Evolutionary conservation across 1,140 invertebrate species (phyloP).

Genomic region (Ceratosolen solmsi): DNA sequence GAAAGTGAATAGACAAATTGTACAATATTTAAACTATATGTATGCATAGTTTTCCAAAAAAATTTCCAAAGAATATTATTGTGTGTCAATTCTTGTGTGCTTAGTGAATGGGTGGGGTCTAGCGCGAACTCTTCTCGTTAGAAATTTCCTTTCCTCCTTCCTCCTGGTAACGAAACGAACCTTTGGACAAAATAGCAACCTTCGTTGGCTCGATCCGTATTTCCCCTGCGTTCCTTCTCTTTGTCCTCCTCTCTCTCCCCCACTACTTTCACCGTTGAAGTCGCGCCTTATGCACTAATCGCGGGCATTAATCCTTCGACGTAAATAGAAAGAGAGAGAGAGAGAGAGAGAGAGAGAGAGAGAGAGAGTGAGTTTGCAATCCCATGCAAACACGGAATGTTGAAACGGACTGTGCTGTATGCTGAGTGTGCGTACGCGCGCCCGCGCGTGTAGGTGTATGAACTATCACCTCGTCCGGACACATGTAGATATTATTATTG

Average conservation of each 20-base stretch:
- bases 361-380: background rate
- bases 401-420: background rate
- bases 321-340: too few species aligned
- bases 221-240: background rate
- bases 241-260: background rate
- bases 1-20: too few species aligned
- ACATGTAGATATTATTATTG: too few species aligned
- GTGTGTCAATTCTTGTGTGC: too few species aligned
- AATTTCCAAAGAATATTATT: too few species aligned
- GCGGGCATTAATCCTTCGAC: background rate
- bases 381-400: background rate
- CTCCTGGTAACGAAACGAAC: background rate
- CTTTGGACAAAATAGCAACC: background rate
- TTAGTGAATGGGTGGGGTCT: too few species aligned
- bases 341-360: too few species aligned
- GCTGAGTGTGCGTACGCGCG: background rate
- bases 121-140: too few species aligned
- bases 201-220: background rate
- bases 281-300: background rate
- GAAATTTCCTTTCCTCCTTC: background rate
- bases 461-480: too few species aligned
- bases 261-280: background rate
- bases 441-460: too few species aligned
- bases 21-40: too few species aligned
- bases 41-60: too few species aligned